Evolutionary conservation across 2,888 invertebrate genomes (phyloP).

Genomic region (Lithophane socia): DNA sequence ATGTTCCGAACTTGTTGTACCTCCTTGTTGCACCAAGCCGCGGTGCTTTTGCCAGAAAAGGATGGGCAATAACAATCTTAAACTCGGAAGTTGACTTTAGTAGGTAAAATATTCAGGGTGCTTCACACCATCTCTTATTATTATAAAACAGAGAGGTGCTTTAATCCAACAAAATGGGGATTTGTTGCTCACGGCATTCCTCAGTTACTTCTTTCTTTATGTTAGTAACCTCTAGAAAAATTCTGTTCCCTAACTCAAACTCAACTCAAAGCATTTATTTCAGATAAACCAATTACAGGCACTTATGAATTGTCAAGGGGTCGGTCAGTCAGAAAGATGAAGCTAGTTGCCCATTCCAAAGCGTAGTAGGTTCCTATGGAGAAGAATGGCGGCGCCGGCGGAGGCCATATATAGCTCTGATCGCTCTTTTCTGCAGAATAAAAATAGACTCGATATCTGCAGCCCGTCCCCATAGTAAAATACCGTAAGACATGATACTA

Average conservation of each 20-base stretch:
- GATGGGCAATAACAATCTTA: constrained; percentile 57
- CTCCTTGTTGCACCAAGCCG: constrained; percentile 43
- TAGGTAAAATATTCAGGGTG: constrained; percentile 72
- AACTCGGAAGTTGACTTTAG: constrained; percentile 69
- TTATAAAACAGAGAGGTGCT: constrained; percentile 80
- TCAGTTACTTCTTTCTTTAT: constrained; percentile 27
- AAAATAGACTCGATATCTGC: no score
- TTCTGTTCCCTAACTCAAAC: neutral
- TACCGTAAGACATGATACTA: no score
- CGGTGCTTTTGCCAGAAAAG: constrained; percentile 27
- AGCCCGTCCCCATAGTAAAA: no score
- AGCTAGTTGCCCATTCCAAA: no score
- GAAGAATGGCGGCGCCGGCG: no score
- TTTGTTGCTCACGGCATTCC: constrained; percentile 75
- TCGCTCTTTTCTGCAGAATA: no score
- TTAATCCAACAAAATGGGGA: constrained; percentile 85
- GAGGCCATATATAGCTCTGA: no score
- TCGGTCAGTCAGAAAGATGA: no score
- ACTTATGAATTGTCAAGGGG: no score
- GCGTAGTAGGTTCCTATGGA: no score
- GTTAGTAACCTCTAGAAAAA: constrained; percentile 16
- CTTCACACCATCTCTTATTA: constrained; percentile 78
- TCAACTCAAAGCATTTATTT: no score
- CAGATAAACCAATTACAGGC: no score
- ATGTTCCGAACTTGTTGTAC: constrained; percentile 46